phyloP scores from a whole-genome alignment of 2,888 invertebrate species.

The Aphrophora alni region DNA sequence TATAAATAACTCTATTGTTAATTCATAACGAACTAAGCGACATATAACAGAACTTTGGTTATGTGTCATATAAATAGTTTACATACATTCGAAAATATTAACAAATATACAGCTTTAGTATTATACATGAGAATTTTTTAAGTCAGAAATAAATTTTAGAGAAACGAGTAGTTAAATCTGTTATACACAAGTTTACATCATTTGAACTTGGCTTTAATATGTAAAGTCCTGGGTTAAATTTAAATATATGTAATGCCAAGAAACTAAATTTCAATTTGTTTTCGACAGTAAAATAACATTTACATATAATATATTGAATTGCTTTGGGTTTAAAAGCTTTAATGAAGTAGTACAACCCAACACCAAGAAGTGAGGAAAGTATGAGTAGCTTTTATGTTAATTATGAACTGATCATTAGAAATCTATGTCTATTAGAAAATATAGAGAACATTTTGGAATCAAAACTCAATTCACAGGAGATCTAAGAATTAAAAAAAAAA shows the following conservation, averaged over 20 bases:
- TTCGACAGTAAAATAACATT: not conserved
- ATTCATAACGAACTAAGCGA: slow-evolving; percentile 35
- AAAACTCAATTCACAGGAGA: not conserved
- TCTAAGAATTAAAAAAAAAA: not conserved
- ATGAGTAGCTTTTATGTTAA: not conserved
- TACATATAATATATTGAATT: not conserved
- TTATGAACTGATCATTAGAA: not conserved
- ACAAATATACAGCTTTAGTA: slow-evolving; percentile 38
- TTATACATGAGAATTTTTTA: slow-evolving; percentile 10
- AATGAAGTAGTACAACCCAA: not conserved
- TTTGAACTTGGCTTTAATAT: not conserved
- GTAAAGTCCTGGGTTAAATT: not conserved
- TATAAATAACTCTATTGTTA: slow-evolving; percentile 29
- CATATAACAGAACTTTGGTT: slow-evolving; percentile 42
- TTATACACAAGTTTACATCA: not conserved
- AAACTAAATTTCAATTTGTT: not conserved
- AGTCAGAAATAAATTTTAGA: not conserved
- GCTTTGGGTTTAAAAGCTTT: not conserved
- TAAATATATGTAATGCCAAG: not conserved
- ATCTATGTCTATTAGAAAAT: not conserved
- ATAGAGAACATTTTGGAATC: not conserved
- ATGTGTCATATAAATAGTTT: slow-evolving; percentile 36
- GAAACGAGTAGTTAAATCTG: not conserved
- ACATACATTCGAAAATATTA: slow-evolving; percentile 39
- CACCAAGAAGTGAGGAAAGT: not conserved